phyloP scores from a whole-genome alignment of 2,888 invertebrate species.

The Cantharis rufa region DNA sequence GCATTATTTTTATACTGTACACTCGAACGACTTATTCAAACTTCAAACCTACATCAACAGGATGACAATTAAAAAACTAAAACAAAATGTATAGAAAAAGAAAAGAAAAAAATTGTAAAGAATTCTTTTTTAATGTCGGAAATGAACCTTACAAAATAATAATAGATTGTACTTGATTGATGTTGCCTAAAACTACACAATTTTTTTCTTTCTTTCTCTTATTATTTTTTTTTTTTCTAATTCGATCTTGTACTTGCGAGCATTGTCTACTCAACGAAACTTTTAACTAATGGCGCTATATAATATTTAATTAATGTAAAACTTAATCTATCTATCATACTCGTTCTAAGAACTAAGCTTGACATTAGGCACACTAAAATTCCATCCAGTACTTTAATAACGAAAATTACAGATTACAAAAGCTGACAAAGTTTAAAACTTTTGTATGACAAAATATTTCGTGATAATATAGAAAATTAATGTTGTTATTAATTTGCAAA shows the following conservation, averaged over 20 bases:
- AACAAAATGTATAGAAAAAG: not conserved
- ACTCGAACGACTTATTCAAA: not conserved
- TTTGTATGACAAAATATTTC: not conserved
- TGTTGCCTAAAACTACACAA: constrained; percentile 24
- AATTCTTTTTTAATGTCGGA: constrained; percentile 25
- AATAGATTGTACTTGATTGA: constrained; percentile 35
- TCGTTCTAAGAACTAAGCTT: not conserved
- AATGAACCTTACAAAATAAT: constrained; percentile 34
- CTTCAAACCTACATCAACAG: constrained; percentile 3
- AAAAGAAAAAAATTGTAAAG: constrained; percentile 16
- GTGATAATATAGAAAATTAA: not conserved
- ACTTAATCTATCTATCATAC: not conserved
- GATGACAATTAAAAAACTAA: constrained; percentile 1
- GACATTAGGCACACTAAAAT: not conserved
- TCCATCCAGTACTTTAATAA: not conserved
- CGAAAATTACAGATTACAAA: not conserved
- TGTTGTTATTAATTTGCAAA: not conserved
- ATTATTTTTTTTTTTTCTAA: not conserved
- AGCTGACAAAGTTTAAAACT: not conserved
- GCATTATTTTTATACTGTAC: not conserved
- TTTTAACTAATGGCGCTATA: not conserved
- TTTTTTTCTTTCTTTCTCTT: not conserved
- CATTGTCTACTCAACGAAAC: not conserved
- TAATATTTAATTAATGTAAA: not conserved
- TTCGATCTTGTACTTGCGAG: not conserved